Evolutionary conservation across 2,113 vertebrate species (phyloP), one percentile per base, ranked within the genome.

Genomic region (Ictalurus punctatus): DNA sequence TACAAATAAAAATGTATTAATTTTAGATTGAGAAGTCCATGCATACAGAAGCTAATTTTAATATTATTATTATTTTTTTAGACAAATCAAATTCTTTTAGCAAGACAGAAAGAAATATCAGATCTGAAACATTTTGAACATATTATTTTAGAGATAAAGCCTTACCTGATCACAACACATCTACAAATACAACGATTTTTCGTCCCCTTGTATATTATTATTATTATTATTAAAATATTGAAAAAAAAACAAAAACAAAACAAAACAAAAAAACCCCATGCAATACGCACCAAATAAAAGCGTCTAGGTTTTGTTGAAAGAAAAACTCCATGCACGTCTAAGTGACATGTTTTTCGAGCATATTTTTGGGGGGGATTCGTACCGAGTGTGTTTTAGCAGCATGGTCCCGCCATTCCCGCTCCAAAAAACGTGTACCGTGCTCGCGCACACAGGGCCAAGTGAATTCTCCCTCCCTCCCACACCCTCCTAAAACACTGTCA

Each of bases 321-420:
- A 61, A 67, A n/a, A 67, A 76, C 14, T 48, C n/a, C 44, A 14
- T 34, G 8, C 40, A 25, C 12, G 5, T 6, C 76, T 25, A 2
- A 81, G 2, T 82, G n/a, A 82, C n/a, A 12, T 17, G 3, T 10
- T 82, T 58, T 23, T 37, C n/a, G 7, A 8, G 14, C 78, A n/a
- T 59, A 16, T 54, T 12, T 74, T 27, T 25, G 13, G 2, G 2
- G 2, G 40, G 40, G 25, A 44, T 83, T 59, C n/a, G 79, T 56
- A 56, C 79, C 81, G 10, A 40, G 21, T 14, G 21, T 63, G 6
- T 63, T 48, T 44, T 7, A 34, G 34, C 3, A 92, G 88, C 92
- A 67, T 92, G 94, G 93, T 95, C 92, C 95, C 93, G 95, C 94
- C 95, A 94, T 95, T 96, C 95, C 95, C 94, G 93, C 93, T 92